These are phyloP conservation scores for Hyla sarda DNA, from an alignment of 2,113 vertebrate genomes.

Conservation along the genomic window DNA sequence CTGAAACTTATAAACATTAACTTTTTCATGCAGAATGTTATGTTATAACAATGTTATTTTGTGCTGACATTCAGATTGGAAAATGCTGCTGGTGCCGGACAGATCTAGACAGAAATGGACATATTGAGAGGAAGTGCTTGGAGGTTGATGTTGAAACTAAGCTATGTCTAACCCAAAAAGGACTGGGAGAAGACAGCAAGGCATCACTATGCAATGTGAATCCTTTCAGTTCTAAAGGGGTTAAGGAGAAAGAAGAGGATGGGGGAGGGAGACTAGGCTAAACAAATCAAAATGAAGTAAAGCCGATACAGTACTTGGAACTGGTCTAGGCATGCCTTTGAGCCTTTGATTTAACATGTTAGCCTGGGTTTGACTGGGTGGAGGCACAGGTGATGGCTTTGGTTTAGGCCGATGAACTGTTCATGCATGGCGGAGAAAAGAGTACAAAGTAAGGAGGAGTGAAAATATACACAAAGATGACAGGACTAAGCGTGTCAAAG, in stretches of 20 bases:
- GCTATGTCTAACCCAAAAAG: conserved; percentile 35
- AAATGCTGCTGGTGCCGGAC: conserved; percentile 87
- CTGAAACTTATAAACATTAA: conserved; percentile 84
- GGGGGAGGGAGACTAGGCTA: conserved; percentile 68
- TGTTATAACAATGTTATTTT: conserved; percentile 84
- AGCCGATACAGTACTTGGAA: conserved; percentile 79
- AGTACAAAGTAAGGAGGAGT: conserved; percentile 77
- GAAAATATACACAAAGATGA: conserved; percentile 76
- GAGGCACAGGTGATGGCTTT: conserved; percentile 73
- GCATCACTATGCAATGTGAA: conserved; percentile 42
- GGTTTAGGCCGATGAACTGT: conserved; percentile 76
- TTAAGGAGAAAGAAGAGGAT: neutral
- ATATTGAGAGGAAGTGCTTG: conserved; percentile 77
- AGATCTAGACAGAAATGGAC: conserved; percentile 86
- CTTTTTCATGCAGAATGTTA: conserved; percentile 91
- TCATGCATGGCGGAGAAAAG: conserved; percentile 73
- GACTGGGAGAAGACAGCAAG: conserved; percentile 31
- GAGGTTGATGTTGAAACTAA: conserved; percentile 52
- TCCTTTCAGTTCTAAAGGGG: conserved; percentile 39
- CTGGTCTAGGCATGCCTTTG: conserved; percentile 80
- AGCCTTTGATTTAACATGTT: conserved; percentile 79
- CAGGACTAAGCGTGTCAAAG: conserved; percentile 71
- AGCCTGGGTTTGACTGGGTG: conserved; percentile 77
- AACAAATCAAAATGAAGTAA: conserved; percentile 71
- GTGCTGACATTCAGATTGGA: conserved; percentile 86